Base-by-base conservation (phyloP, 2,113 vertebrate species). In the human region DNA sequence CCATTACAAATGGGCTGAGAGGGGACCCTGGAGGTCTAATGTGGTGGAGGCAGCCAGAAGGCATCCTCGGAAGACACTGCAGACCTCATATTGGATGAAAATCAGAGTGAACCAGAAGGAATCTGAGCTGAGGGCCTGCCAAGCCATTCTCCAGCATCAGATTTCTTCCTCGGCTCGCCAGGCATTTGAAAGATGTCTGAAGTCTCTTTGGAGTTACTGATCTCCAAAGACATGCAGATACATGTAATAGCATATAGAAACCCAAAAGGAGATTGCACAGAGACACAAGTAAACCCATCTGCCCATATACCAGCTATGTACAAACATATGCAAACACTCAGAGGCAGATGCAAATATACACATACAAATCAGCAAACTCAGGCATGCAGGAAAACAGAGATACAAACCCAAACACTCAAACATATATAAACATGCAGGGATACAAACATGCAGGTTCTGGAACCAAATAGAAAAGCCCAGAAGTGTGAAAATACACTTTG, bases 141-240 rank as follows among this genome's bases (percentile, higher is more conserved):
- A 61, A 89, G 12, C 59, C 45, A 52, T 96, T 76, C 59, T 80
- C 50, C 43, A 87, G 91, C 73, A 82, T 80, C 64, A 35, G 79
- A 94, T 97, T 97, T 97, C 82, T 64, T 90, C 59, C 66, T 80
- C 84, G 55, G 78, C 52, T 94, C 97, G 70, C 70, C 84, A 81
- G 76, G 89, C 43, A 43, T 83, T 92, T 97, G 82, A 91, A 87
- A 84, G 84, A 38, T 76, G 35, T 92, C 91, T 90, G 91, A 96
- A 90, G 90, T 94, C 81, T 88, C 83, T 83, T 57, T 66, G 87
- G 90, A 88, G 35, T 88, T 90, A 79, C 75, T 55, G 45, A 76
- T 83, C 70, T 89, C 88, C 81, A 96, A 64, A 89, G n/a, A 86
- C 38, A 17, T 61, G 73, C 43, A 90, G 86, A 89, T 85, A 89